A percentile compares a stretch with the other conserved stretches of the same genome.
Evolutionary conservation across 2,888 invertebrate genomes (phyloP).

Genomic region (Acheta domesticus): DNA sequence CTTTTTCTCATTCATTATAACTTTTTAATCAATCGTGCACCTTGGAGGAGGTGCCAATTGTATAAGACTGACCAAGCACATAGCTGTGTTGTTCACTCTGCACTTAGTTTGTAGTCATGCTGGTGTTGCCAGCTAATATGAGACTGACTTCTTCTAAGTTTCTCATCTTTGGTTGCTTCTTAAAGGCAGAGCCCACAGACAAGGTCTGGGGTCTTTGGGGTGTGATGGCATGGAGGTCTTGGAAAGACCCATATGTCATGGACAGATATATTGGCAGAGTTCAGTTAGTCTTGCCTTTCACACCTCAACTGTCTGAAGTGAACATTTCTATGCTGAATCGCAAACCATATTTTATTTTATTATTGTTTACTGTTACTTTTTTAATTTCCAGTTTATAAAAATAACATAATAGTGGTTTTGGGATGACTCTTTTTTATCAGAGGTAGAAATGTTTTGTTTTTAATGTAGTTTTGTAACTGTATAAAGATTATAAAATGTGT

Average conservation of each 20-base stretch:
- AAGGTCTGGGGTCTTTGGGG: slow-evolving; percentile 3
- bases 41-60: slow-evolving; percentile 30
- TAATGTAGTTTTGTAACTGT: slow-evolving; percentile 32
- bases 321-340: neutral
- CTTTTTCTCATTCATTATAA: slow-evolving; percentile 30
- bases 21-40: slow-evolving; percentile 28
- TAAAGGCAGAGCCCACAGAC: slow-evolving; percentile 18
- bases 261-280: neutral
- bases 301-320: neutral
- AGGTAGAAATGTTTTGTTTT: slow-evolving; percentile 30
- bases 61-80: slow-evolving; percentile 37
- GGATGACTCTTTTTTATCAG: slow-evolving; percentile 31
- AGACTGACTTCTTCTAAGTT: slow-evolving; percentile 18
- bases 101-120: slow-evolving; percentile 18
- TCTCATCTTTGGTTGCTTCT: slow-evolving; percentile 30
- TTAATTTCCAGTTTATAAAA: slow-evolving; percentile 28
- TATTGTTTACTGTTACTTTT: slow-evolving; percentile 12
- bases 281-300: neutral
- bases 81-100: slow-evolving; percentile 34
- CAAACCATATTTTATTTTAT: slow-evolving; percentile 21
- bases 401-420: slow-evolving; percentile 32
- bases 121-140: slow-evolving; percentile 18
- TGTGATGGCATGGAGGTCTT: slow-evolving; percentile 22
- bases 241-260: slow-evolving; percentile 20
- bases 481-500: slow-evolving; percentile 27